Base-by-base conservation (phyloP, 2,113 vertebrate genomes). In the Pteronura brasiliensis region DNA sequence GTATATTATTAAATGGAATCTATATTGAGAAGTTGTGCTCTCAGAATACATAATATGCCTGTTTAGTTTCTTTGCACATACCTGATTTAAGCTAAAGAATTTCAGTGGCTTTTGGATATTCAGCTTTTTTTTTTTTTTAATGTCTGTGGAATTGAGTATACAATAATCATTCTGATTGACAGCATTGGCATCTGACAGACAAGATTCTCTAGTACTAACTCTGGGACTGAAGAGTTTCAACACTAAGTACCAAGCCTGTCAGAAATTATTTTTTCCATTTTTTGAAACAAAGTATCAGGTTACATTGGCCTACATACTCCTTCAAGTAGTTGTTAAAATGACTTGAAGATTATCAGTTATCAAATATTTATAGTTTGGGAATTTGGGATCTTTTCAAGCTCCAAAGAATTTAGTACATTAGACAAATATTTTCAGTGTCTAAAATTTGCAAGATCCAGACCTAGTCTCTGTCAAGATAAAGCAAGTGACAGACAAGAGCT, bases 111-210 rank as follows among this genome's bases (percentile, higher is more conserved):
- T 96, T 88, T 87, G 67, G 87, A 98, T 96, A 90, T 90, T 95
- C 90, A 93, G 67, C 76, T 94, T 14, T 94, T 36, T 52, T 49
- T 44, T 49, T 69, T 69, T 96, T 97, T 65, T 42, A 97, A 87
- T 94, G 20, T 95, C 95, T 97, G 34, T 76, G 59, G 77, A 97
- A 93, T 81, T 36, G n/a, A 95, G 21, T 27, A 88, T 83, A 39
- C 27, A 97, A 90, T 97, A 96, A 98, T 98, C 93, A 97, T 6
- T 79, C 12, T 97, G 95, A 97, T 65, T 97, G 97, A 88, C 96
- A 98, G 79, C 55, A 93, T 77, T 88, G 95, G 52, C 85, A 96
- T 97, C 95, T 96, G 88, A 93, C 84, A 93, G 69, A 95, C 63
- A 82, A 92, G 49, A 95, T 95, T 93, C 94, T 96, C 89, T 79